Evolutionary conservation across 2,888 invertebrate species (phyloP), one percentile per base, ranked within the genome.

Genomic region (Pilophorus perplexus): DNA sequence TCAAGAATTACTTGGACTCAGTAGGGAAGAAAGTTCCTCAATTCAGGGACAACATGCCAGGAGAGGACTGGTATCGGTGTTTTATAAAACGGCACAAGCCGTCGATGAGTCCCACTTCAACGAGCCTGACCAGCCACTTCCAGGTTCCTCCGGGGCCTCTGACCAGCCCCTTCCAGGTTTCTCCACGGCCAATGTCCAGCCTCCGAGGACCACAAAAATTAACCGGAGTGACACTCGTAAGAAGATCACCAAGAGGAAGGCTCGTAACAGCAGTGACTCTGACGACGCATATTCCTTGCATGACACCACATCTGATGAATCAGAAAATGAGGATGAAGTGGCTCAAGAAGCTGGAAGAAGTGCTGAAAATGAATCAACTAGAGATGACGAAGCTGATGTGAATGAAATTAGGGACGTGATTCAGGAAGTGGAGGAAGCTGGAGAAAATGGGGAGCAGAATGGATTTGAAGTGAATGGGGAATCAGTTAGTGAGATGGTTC

Each of bases 41-140:
- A 5, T 46, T 46, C 46, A 18, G 22, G 46, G 16, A 20, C 22
- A 46, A 46, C 16, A 10, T 16, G 6, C 46, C 46, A 12, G 46
- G 46, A 22, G 46, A 46, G 22, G 46, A 46, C 22, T 46, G 46
- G 46, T 46, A 22, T 46, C 20, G 46, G 22, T 20, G 8, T 22
- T 46, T 46, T 22, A 4, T 46, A n/a, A 20, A 46, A 46, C 46
- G 46, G 20, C 22, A 46, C 46, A 46, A 46, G 46, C 5, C 18
- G 44, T 44, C 44, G 44, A 44, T 44, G 44, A 44, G 44, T 44
- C 44, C 18, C 44, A 44, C 44, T 22, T 44, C 16, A 20, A 20
- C 20, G 44, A 44, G 44, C 18, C 18, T 20, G 44, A n/a, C n/a
- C n/a, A n/a, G n/a, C n/a, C n/a, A n/a, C n/a, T n/a, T n/a, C n/a